phyloP scores from a whole-genome alignment of 2,797 vertebrate genomes.

The Molossus molossus region DNA sequence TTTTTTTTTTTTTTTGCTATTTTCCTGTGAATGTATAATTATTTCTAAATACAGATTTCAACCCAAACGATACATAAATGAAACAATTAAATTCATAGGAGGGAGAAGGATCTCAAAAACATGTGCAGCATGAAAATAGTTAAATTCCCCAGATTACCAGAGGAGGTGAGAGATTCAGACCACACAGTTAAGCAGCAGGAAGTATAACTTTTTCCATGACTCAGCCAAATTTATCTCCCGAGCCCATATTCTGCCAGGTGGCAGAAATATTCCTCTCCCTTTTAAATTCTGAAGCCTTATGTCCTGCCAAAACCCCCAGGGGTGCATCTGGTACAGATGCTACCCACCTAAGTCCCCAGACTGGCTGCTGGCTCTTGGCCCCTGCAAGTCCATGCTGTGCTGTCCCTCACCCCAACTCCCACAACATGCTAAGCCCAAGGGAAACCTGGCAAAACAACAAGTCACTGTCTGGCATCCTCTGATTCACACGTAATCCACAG shows the following conservation, averaged over 20 bases:
- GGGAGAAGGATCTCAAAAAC: not conserved
- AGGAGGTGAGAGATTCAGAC: not conserved
- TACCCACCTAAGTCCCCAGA: not conserved
- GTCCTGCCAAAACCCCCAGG: not conserved
- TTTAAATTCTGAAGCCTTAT: not conserved
- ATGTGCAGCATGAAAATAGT: not conserved
- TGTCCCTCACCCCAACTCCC: not conserved
- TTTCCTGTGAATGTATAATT: not conserved
- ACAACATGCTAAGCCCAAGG: accelerated
- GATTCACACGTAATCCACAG: not conserved
- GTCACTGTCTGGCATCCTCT: not conserved
- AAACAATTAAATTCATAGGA: not conserved
- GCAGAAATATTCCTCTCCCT: not conserved
- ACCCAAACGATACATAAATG: not conserved
- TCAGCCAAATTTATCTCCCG: not conserved
- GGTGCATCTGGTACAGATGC: not conserved
- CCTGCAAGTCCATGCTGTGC: not conserved
- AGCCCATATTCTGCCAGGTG: not conserved
- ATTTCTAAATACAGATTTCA: slow-evolving; percentile 15
- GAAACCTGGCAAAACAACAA: not conserved
- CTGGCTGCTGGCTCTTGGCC: not conserved
- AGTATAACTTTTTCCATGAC: not conserved
- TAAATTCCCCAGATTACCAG: not conserved
- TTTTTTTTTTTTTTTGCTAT: not conserved
- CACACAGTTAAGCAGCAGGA: not conserved